Evolutionary conservation across 2,797 vertebrate species (phyloP), one percentile per base, ranked within the genome.

Genomic region (Stomatorhinus walkeri): DNA sequence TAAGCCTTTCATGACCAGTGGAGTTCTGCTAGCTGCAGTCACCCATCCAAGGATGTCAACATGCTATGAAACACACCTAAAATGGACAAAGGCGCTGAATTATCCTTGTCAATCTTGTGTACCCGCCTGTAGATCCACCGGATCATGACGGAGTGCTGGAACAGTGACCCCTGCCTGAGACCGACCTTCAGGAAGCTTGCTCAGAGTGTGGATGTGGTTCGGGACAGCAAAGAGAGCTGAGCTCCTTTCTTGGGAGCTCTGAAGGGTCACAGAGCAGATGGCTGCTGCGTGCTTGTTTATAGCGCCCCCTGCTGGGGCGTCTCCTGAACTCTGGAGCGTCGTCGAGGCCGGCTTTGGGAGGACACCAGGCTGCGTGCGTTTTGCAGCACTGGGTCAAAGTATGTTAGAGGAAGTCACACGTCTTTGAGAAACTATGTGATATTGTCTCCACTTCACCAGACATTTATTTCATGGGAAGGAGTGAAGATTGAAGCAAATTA

Each of bases 111-210:
- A 36, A 49, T 8, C 22, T 24, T 68, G 10, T 32, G 36, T 19
- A 16, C 19, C 28, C 81, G 12, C 28, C 24, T 14, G 32, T 92
- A 99, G 98, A 97, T 99, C 88, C 94, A 97, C 88, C 87, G 90
- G 81, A 96, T 98, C 83, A 99, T 99, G 98, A 95, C 92, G 24
- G 96, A 98, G 88, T 99, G 98, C 93, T 99, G 98, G 98, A 96
- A 94, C 91, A 95, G 94, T 16, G 95, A 95, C 0, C 95, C 96
- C 1, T 91, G 49, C 16, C 94, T 93, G 22, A 95, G 98, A 3
- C 98, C 98, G 0, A 94, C 95, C 5, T 99, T 99, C 92, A 96
- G 93, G 91, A 94, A 95, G 83, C 95, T 99, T 72, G 92, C 94
- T 89, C 91, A 95, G 83, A 95, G 93, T 51, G 96, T 99, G 93